A percentile compares a stretch with the other conserved stretches of the same genome.
phyloP scores from a whole-genome alignment of 2,888 invertebrate genomes.

The Dioctria rufipes region DNA sequence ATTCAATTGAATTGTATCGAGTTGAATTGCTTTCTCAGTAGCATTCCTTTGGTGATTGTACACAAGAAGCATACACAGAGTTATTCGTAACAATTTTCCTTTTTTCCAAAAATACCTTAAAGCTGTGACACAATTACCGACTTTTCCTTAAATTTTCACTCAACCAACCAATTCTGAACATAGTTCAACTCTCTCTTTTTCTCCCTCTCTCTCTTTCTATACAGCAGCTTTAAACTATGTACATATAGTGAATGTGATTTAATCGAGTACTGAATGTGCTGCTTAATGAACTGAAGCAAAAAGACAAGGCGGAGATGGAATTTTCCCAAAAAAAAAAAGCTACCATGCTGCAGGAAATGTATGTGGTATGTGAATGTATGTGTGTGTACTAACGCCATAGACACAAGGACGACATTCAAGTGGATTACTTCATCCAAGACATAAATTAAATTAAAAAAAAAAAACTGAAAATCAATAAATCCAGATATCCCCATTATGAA shows the following conservation, averaged over 20 bases:
- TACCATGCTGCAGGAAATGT: not conserved
- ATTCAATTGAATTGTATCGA: too few species aligned
- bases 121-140: not conserved
- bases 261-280: slow-evolving; percentile 6
- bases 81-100: not conserved
- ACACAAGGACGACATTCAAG: not conserved
- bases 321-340: not conserved
- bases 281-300: slow-evolving; percentile 7
- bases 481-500: not conserved
- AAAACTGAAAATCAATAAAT: slow-evolving; percentile 30
- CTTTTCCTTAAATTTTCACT: not conserved
- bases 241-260: not conserved
- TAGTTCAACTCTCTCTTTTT: too few species aligned
- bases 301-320: not conserved
- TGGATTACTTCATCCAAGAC: slow-evolving; percentile 20
- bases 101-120: not conserved
- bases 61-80: too few species aligned
- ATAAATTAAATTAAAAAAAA: slow-evolving; percentile 9
- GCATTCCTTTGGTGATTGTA: not conserved
- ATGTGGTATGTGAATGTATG: not conserved
- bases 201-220: too few species aligned
- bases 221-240: too few species aligned
- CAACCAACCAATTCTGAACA: not conserved
- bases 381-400: too few species aligned
- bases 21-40: not conserved